Evolutionary conservation across 2,888 invertebrate genomes (phyloP).

Genomic region (Euproctis similis): DNA sequence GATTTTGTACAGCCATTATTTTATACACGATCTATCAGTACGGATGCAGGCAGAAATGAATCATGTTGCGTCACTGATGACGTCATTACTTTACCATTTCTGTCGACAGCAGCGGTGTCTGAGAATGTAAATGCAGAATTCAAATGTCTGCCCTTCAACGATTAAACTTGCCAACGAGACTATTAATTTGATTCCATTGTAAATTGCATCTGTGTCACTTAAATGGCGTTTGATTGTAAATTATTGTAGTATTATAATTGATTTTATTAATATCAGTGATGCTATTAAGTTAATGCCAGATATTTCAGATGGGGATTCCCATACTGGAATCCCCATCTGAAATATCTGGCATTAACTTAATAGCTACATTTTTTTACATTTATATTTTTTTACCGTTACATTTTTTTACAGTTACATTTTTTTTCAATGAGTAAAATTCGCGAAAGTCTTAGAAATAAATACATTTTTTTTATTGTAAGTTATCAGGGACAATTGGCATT

Average conservation of each 20-base stretch:
- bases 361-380: too few species aligned
- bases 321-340: too few species aligned
- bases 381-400: too few species aligned
- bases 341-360: too few species aligned
- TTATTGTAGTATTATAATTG: slow-evolving; percentile 6
- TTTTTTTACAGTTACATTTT: too few species aligned
- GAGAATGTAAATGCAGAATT: slow-evolving; percentile 48
- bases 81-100: slow-evolving; percentile 51
- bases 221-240: slow-evolving; percentile 17
- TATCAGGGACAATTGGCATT: too few species aligned
- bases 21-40: slow-evolving; percentile 25
- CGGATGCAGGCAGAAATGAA: slow-evolving; percentile 30
- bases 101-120: slow-evolving; percentile 45
- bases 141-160: slow-evolving; percentile 56
- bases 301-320: too few species aligned
- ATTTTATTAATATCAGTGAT: slow-evolving; percentile 1
- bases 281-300: too few species aligned
- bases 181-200: slow-evolving; percentile 24
- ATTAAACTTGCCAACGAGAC: slow-evolving; percentile 32
- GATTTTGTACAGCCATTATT: slow-evolving; percentile 21
- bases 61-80: slow-evolving; percentile 63
- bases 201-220: slow-evolving; percentile 9
- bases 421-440: too few species aligned
- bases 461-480: too few species aligned
- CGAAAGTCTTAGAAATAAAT: too few species aligned